A percentile compares a stretch with the other conserved stretches of the same genome.
phyloP scores from a whole-genome alignment of 2,888 invertebrate species.

The Thecocarcelia acutangulata region DNA sequence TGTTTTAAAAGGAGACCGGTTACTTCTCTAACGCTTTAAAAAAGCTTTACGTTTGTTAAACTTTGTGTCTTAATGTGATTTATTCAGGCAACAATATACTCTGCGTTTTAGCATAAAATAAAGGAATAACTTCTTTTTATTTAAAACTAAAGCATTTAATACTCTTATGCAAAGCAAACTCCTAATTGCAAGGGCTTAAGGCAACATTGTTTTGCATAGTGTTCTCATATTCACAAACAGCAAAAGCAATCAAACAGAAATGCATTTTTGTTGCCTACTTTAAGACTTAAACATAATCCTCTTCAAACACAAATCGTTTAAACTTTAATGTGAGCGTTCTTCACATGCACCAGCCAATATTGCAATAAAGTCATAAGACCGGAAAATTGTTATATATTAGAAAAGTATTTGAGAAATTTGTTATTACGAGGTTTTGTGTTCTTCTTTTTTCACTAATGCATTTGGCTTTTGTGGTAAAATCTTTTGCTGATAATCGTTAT shows the following conservation, averaged over 20 bases:
- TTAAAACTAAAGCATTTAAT: constrained; percentile 1
- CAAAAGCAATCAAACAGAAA: constrained; percentile 35
- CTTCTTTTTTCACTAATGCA: neutral
- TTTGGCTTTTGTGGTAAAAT: constrained; percentile 15
- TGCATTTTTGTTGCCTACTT: constrained; percentile 43
- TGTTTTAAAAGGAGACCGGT: too few species aligned
- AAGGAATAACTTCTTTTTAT: neutral
- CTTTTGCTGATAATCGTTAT: constrained; percentile 44
- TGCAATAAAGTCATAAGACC: constrained; percentile 42
- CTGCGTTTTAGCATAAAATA: too few species aligned
- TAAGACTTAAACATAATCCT: constrained; percentile 31
- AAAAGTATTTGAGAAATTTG: constrained; percentile 36
- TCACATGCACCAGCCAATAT: neutral
- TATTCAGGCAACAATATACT: too few species aligned
- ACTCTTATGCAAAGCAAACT: neutral
- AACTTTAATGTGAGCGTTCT: neutral
- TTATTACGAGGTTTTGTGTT: neutral
- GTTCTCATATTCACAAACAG: constrained; percentile 16
- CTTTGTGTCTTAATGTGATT: too few species aligned
- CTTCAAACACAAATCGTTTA: neutral
- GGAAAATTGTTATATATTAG: constrained; percentile 42
- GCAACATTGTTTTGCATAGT: neutral
- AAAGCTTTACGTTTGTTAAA: too few species aligned
- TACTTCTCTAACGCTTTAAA: too few species aligned
- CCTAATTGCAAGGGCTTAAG: neutral